These are phyloP conservation scores for Pseudomyrmex concolor DNA, from an alignment of 1,140 invertebrate species.

Conservation along the genomic window DNA sequence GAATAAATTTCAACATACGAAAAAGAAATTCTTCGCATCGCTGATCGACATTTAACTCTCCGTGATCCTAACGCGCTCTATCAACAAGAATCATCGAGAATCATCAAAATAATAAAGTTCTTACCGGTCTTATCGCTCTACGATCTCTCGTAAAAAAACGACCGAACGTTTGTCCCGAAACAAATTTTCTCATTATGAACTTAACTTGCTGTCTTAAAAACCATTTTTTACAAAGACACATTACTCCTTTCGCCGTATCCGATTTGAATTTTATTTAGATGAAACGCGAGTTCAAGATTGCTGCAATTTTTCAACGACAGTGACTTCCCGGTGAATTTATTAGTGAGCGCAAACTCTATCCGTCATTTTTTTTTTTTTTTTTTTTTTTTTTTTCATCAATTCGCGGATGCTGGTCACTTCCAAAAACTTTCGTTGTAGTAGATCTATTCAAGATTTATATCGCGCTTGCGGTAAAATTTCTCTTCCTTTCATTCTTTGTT, in stretches of 20 bases:
- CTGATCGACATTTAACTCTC: conserved; percentile 26
- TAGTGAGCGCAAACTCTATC: conserved; percentile 16
- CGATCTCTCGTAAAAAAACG: background rate
- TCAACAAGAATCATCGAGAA: background rate
- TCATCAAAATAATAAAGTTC: conserved; percentile 35
- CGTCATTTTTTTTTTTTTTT: background rate
- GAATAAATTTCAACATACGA: conserved; percentile 46
- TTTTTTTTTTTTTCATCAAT: conserved; percentile 35
- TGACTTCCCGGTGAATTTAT: conserved; percentile 9
- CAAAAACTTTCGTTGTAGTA: conserved; percentile 51
- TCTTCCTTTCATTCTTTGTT: conserved; percentile 19
- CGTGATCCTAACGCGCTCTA: background rate
- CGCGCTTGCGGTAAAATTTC: conserved; percentile 27
- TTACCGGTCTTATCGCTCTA: background rate
- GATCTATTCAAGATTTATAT: conserved; percentile 46
- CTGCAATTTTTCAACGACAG: conserved; percentile 26
- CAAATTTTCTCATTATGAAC: conserved; percentile 5
- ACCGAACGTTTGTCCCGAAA: background rate
- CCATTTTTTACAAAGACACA: background rate
- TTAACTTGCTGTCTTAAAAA: background rate
- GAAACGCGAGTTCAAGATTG: conserved; percentile 1
- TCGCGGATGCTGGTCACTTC: conserved; percentile 32
- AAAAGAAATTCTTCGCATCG: conserved; percentile 10
- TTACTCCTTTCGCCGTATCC: conserved; percentile 7
- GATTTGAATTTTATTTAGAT: conserved; percentile 17